Base-by-base conservation (phyloP, 1,140 invertebrate species). In the Ridgeia piscesae region DNA sequence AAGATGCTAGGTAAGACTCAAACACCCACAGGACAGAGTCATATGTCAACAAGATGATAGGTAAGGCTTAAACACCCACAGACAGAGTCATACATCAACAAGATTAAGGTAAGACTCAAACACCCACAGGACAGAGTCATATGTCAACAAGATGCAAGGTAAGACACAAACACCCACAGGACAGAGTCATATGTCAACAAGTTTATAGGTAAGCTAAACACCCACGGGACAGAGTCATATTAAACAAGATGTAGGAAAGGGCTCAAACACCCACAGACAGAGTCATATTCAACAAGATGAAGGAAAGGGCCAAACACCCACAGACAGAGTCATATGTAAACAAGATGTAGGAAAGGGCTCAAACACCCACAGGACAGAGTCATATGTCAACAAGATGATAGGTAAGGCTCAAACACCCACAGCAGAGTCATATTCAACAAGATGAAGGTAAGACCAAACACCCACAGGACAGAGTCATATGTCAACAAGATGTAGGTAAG, bases 21-120 rank as follows among this genome's bases (percentile, higher is more conserved):
- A 99, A n/a, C n/a, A n/a, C n/a, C n/a, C n/a, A n/a, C 14, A 99
- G 99, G 95, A 99, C 99, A 93, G 99, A 99, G 95, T 99, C 99
- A 0, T 99, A 99, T 95, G 98, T 99, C 92, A 99, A 98, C 94
- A 99, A 99, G 96, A 99, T 99, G 98, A 97, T 99, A 58, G 99
- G 97, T 97, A 96, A 93, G 94, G 8, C 89, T 96, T 96, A 99
- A 89, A 98, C 98, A 95, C 95, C n/a, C n/a, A n/a, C n/a, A n/a
- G n/a, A 99, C 99, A 93, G 99, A 99, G 95, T 99, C 99, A 0
- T 99, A 99, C 95, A 98, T 99, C 92, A 99, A 98, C 94, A 99
- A 99, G 96, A 99, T 99, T 97, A 99, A 58, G 99, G 97, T 97
- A 96, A 93, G 94, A 33, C 89, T 96, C 96, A 99, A 89, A 98